Conservation (phyloP, 2,113 vertebrate genomes). For the Lonchura striata region DNA sequence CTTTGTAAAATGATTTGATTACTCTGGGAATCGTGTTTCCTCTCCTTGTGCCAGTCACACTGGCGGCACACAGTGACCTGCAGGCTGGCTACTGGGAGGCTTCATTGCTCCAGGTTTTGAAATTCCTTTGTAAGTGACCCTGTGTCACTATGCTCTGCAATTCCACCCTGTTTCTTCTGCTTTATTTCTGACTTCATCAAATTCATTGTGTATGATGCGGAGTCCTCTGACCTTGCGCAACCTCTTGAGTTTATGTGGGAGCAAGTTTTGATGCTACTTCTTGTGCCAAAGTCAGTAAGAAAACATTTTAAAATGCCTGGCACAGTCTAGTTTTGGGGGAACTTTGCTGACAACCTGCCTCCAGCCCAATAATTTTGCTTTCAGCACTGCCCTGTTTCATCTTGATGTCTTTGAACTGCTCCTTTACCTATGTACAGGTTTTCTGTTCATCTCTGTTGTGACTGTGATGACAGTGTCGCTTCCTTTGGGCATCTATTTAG, state of each 20-base stretch:
- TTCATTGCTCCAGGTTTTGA: neutral
- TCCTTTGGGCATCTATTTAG: neutral
- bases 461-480: neutral
- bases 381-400: neutral
- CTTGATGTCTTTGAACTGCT: neutral
- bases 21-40: rapidly evolving
- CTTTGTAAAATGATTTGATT: neutral
- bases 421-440: neutral
- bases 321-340: neutral
- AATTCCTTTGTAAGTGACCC: neutral
- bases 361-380: neutral
- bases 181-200: neutral
- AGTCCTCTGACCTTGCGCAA: neutral
- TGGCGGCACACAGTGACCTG: neutral
- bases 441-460: neutral
- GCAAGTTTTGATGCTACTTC: neutral
- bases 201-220: neutral
- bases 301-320: neutral
- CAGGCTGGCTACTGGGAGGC: neutral
- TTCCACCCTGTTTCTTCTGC: neutral
- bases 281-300: neutral
- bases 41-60: neutral
- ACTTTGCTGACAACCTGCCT: neutral
- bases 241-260: neutral
- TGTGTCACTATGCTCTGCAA: neutral